These are phyloP conservation scores for Perizoma affinitatum DNA, from an alignment of 2,888 invertebrate species.

Conservation along the genomic window DNA sequence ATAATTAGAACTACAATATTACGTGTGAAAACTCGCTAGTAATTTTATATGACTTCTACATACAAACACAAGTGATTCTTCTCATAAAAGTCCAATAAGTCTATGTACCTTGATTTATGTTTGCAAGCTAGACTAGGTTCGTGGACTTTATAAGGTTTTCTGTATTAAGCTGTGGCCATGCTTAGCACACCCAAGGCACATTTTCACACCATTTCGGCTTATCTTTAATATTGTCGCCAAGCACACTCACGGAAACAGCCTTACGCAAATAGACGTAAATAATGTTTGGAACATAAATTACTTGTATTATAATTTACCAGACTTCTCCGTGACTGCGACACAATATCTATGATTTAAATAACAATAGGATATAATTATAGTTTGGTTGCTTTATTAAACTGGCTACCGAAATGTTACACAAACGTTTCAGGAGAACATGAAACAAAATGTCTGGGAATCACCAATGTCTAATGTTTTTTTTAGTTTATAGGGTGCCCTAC, in stretches of 20 bases:
- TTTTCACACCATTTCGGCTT: slow-evolving; percentile 58
- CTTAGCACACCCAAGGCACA: slow-evolving; percentile 49
- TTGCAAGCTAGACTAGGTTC: not conserved
- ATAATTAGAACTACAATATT: too few relatives aligned
- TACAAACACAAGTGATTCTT: too few relatives aligned
- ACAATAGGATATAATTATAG: slow-evolving; percentile 29
- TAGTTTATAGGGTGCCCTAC: too few relatives aligned
- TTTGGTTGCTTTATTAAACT: not conserved
- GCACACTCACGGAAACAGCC: slow-evolving; percentile 58
- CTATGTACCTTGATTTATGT: too few relatives aligned
- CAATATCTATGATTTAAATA: slow-evolving; percentile 33
- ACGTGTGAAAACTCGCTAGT: too few relatives aligned
- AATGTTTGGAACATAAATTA: slow-evolving; percentile 60
- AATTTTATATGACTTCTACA: too few relatives aligned
- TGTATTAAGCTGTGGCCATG: slow-evolving; percentile 30
- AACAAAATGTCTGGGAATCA: too few relatives aligned
- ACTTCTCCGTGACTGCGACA: slow-evolving; percentile 28
- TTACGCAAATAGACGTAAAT: slow-evolving; percentile 64
- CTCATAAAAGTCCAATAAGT: too few relatives aligned
- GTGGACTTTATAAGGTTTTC: slow-evolving; percentile 17
- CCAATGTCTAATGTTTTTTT: too few relatives aligned
- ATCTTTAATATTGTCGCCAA: slow-evolving; percentile 57
- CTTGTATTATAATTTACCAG: slow-evolving; percentile 33
- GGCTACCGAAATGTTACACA: slow-evolving; percentile 5
- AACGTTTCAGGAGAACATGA: not conserved